Evolutionary conservation across 1,140 invertebrate species (phyloP), one percentile per base, ranked within the genome.

Genomic region (Lepeophtheirus salmonis): DNA sequence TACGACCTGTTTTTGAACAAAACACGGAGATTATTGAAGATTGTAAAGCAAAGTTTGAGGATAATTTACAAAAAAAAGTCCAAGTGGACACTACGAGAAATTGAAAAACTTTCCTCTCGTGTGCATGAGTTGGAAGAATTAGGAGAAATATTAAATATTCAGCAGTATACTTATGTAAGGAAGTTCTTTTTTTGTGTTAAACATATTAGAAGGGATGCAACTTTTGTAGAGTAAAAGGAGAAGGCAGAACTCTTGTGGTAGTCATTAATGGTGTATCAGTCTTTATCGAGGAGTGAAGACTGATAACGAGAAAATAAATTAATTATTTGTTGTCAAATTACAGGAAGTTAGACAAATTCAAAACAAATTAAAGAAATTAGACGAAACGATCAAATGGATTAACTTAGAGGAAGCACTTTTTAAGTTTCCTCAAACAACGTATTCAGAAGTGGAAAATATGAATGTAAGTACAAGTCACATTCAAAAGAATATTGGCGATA

Each of bases 351-450:
- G 80, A 54, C 79, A 79, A 65, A 78, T 89, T 57, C 77, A 84
- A 53, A 79, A 81, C 63, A 75, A 81, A 65, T 71, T 92, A n/a
- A 75, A 79, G 64, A 78, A 80, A 54, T 80, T 84, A 63, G 77
- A 83, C 64, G 77, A 81, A 63, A 75, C 81, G 64, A 80, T 86
- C 20, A 67, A 74, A 2, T 90, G 86, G 86, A 87, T 92, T 48
- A 90, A 90, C 71, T 80, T 82, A 66, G 88, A 92, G 75, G 88
- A 94, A 76, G 72, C 72, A 10, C 76, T 89, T 1, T 88, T 90
- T 66, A 86, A 88, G 68, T 83, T 87, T 67, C 80, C 82, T 1
- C 65, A 79, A 49, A 80, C 81, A 0, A 69, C 72, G 25, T 94
- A 83, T 71, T 77, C 80, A 3, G 80, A 83, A 62, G 75, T 89